Evolutionary conservation across 2,113 vertebrate species (phyloP).

Genomic region (Beaufortia kweichowensis): DNA sequence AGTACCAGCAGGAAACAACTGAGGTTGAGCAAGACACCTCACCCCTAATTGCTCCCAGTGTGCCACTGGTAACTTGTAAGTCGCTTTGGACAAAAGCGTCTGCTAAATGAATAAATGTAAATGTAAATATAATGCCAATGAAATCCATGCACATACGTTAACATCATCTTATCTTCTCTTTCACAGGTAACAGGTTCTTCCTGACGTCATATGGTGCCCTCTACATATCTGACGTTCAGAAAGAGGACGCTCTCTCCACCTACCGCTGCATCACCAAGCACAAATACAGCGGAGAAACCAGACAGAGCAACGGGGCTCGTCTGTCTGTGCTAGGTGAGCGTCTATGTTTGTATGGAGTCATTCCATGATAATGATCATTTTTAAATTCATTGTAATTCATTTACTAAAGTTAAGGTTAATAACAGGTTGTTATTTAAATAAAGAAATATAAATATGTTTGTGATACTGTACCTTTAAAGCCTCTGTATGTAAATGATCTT

Average conservation of each 20-base stretch:
- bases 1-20: too few relatives aligned
- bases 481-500: neutral
- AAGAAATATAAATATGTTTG: neutral
- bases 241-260: constrained; percentile 97
- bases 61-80: too few relatives aligned
- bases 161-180: constrained; percentile 42
- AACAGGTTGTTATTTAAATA: too few relatives aligned
- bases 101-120: too few relatives aligned
- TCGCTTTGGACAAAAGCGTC: too few relatives aligned
- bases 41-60: too few relatives aligned
- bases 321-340: constrained; percentile 94
- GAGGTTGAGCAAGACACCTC: too few relatives aligned
- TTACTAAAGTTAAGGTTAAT: too few relatives aligned
- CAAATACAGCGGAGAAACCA: constrained; percentile 97
- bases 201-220: constrained; percentile 93
- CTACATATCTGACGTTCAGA: constrained; percentile 98
- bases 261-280: constrained; percentile 99
- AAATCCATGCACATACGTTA: neutral
- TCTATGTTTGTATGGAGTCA: neutral
- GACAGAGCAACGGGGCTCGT: constrained; percentile 96
- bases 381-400: too few relatives aligned
- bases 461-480: neutral
- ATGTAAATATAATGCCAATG: too few relatives aligned
- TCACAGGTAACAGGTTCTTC: constrained; percentile 94
- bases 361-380: too few relatives aligned